These are phyloP conservation scores for Buteo buteo DNA, from an alignment of 2,113 vertebrate species.

Conservation along the genomic window DNA sequence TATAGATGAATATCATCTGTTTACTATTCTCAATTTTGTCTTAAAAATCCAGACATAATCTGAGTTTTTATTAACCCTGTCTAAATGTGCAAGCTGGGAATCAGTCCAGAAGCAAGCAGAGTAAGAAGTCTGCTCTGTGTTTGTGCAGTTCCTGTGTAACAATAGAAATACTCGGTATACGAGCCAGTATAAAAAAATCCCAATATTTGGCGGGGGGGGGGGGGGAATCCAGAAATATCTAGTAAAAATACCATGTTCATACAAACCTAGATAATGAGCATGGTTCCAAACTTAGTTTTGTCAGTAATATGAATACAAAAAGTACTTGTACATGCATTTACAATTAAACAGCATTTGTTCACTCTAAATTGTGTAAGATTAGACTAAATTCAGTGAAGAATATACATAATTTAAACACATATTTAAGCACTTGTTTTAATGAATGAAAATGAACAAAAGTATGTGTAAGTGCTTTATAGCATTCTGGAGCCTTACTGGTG, in stretches of 20 bases:
- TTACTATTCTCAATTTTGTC: conserved; percentile 65
- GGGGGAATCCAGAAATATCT: neutral
- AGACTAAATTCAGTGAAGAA: neutral
- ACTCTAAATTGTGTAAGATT: neutral
- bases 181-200: neutral
- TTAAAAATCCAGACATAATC: conserved; percentile 70
- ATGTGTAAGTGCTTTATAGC: neutral
- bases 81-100: conserved; percentile 63
- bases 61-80: conserved; percentile 65
- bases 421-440: neutral
- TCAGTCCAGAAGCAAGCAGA: conserved; percentile 45
- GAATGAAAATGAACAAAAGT: neutral
- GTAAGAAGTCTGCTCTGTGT: conserved; percentile 51
- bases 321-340: neutral
- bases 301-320: neutral
- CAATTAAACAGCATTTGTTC: neutral
- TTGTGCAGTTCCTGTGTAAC: conserved; percentile 53
- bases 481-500: neutral
- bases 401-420: neutral
- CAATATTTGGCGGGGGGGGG: no score
- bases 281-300: neutral
- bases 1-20: conserved; percentile 67
- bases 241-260: neutral
- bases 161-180: neutral
- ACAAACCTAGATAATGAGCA: neutral